Evolutionary conservation across 1,140 invertebrate genomes (phyloP), one percentile per base, ranked within the genome.

Genomic region (Telenomus remus): DNA sequence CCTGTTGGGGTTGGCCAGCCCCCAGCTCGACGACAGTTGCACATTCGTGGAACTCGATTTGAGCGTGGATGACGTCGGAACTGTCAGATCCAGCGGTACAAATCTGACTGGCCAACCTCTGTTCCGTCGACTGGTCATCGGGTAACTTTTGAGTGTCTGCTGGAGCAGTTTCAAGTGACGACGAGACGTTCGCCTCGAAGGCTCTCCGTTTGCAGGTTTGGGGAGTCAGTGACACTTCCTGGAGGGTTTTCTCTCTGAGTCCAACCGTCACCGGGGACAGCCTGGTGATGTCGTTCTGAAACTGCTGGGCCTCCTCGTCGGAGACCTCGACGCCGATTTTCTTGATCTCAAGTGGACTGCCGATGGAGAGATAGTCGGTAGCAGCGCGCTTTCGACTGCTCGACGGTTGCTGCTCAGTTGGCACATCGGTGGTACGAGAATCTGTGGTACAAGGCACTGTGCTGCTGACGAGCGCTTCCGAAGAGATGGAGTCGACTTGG

Each of bases 201-300:
- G 19, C 16, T 33, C 53, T 10, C 53, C 42, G 0, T 14, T 43
- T 47, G 0, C 80, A 76, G 8, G 78, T 82, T 9, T 85, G 80
- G 12, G 84, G 78, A 0, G 83, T 86, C 4, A 88, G 59, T 0
- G 84, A 87, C 11, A 88, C 85, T 35, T 88, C 87, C 19, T 85
- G 86, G 0, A 88, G 61, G 0, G 87, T 88, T 0, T 86, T 79
- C 44, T 88, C 87, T 0, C 82, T 79, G 3, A 83, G 80, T 15
- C 86, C 85, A 9, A 88, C 86, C 53, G 86, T 61, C 13, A 87
- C 82, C 39, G 87, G 86, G 0, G 86, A 88, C 37, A 88, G 72
- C 16, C 86, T 81, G 14, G 82, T 83, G 12, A 86, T 80, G 14
- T 88, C 86, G 53, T 85, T 85, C 12, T 80, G 81, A 48, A 86